Conservation (phyloP, 2,113 vertebrate genomes). For the Melanotaenia duboulayi region DNA sequence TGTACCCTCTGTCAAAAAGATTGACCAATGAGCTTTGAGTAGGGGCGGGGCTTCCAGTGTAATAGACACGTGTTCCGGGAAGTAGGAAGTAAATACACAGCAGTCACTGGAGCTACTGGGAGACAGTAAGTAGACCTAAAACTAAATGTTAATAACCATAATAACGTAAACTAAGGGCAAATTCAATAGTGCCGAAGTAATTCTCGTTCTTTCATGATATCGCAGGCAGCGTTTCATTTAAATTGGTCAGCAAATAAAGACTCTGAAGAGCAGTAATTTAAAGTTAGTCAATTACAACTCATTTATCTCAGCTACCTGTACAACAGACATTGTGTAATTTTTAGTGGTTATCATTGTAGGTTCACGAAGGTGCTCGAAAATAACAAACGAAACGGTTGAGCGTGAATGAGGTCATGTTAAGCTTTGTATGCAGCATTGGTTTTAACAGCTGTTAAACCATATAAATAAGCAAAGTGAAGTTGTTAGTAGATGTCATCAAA, state of each 20-base stretch:
- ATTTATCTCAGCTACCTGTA: not conserved
- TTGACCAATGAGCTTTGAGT: conserved; percentile 47
- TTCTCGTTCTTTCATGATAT: not conserved
- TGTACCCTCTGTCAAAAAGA: not conserved
- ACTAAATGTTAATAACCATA: not conserved
- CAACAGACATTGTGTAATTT: not conserved
- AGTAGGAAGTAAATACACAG: conserved; percentile 82
- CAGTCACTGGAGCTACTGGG: conserved; percentile 26
- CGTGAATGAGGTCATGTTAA: not conserved
- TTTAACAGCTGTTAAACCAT: not conserved
- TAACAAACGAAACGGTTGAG: not conserved
- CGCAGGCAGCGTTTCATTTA: not conserved
- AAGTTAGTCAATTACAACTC: not conserved
- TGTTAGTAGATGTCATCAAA: not conserved
- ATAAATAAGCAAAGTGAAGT: not conserved
- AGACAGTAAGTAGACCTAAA: conserved; percentile 64
- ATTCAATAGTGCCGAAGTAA: not conserved
- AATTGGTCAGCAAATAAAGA: not conserved
- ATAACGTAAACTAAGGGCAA: accelerated
- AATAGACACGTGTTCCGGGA: conserved; percentile 82
- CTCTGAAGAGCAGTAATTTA: not conserved
- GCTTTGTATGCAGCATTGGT: not conserved
- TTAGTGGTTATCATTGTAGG: not conserved
- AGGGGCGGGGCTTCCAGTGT: conserved; percentile 61
- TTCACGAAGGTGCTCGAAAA: not conserved